A percentile compares a stretch with the other conserved stretches of the same genome.
phyloP scores from a whole-genome alignment of 2,113 vertebrate species.

The Ivindomyrus marchei region DNA sequence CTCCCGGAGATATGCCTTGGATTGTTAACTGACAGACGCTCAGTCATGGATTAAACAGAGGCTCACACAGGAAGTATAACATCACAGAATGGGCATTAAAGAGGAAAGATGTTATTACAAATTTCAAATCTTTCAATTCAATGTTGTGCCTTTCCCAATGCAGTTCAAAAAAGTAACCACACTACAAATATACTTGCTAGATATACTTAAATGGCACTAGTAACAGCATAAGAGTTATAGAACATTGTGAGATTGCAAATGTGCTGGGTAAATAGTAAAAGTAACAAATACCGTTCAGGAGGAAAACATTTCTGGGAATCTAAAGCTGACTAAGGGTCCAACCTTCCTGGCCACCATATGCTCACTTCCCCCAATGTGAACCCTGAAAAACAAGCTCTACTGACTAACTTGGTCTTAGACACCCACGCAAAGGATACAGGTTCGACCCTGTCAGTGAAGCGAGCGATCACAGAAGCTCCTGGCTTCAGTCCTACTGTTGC shows the following conservation, averaged over 20 bases:
- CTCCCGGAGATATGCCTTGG: slow-evolving; percentile 37
- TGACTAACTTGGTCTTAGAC: background rate
- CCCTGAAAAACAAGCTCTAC: background rate
- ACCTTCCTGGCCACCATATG: background rate
- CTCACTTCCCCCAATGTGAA: background rate
- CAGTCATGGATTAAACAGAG: slow-evolving; percentile 40
- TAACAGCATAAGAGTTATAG: background rate
- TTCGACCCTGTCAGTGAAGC: slow-evolving; percentile 33
- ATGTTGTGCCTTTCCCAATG: background rate
- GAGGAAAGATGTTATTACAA: background rate
- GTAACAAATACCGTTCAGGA: background rate
- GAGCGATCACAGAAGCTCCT: slow-evolving; percentile 48
- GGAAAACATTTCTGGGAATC: background rate
- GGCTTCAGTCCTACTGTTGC: slow-evolving; percentile 41
- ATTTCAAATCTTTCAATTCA: background rate
- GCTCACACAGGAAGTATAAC: background rate
- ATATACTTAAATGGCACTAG: background rate
- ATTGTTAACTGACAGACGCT: slow-evolving; percentile 43
- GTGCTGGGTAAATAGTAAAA: background rate
- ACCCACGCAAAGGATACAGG: slow-evolving; percentile 52
- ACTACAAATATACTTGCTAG: background rate
- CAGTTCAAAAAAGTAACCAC: background rate
- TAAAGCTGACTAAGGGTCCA: background rate
- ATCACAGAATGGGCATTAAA: background rate
- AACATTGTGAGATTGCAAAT: background rate